Conservation (phyloP, 2,113 vertebrate species). For the Macaca fascicularis region DNA sequence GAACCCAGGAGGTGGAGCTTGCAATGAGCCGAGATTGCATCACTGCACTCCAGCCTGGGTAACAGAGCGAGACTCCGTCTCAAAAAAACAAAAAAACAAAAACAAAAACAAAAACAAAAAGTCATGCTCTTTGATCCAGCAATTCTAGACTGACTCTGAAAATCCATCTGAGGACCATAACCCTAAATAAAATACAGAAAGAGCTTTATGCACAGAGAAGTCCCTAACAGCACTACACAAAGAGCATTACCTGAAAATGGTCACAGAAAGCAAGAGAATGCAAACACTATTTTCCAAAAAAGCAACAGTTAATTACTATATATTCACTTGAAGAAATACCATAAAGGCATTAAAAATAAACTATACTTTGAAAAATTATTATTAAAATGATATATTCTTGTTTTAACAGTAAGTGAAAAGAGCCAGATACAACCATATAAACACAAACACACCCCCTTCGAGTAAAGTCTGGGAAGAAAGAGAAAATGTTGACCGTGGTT, state of each 20-base stretch:
- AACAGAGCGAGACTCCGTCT: no score
- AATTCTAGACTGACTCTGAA: slow-evolving; percentile 25
- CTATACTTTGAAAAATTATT: background rate
- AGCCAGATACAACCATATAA: background rate
- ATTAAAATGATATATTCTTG: background rate
- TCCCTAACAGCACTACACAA: background rate
- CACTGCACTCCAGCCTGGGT: no score
- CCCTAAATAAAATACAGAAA: background rate
- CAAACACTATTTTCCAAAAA: background rate
- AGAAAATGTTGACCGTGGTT: background rate
- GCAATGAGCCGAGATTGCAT: no score
- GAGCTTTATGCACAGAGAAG: slow-evolving; percentile 8
- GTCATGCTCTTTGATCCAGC: background rate
- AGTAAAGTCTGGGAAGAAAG: slow-evolving; percentile 5
- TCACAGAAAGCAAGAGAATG: background rate
- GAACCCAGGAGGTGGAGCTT: no score
- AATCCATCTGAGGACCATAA: background rate
- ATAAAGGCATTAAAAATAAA: background rate
- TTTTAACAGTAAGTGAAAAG: background rate
- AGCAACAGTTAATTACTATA: background rate
- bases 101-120: no score
- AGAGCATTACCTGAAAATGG: background rate
- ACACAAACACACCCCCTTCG: background rate
- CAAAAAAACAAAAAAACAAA: no score
- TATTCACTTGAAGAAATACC: background rate